phyloP scores from a whole-genome alignment of 2,797 vertebrate genomes.

The Mergus octosetaceus region DNA sequence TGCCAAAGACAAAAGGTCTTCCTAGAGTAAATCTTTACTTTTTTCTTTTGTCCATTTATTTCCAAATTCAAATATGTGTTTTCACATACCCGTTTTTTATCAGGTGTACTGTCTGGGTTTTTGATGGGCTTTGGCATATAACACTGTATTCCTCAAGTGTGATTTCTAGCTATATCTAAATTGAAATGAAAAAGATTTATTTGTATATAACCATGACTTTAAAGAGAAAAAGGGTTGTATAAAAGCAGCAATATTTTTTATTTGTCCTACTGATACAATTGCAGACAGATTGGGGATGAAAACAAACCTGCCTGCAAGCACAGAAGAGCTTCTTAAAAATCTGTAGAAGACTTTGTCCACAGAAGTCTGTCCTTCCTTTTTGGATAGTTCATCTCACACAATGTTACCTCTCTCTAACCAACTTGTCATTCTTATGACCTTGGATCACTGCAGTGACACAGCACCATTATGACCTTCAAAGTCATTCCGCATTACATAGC shows the following conservation, averaged over 20 bases:
- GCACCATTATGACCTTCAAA: not conserved
- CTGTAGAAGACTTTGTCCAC: not conserved
- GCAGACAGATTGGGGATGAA: not conserved
- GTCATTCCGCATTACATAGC: not conserved
- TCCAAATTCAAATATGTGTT: not conserved
- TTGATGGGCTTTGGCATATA: not conserved
- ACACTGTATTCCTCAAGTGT: not conserved
- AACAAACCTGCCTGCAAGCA: not conserved
- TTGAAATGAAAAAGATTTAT: not conserved
- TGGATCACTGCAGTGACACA: not conserved
- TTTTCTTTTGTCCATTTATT: not conserved
- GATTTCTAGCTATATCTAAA: not conserved
- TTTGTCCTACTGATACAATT: not conserved
- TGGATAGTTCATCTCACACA: not conserved
- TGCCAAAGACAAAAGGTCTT: not conserved
- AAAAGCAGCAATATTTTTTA: not conserved
- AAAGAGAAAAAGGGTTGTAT: not conserved
- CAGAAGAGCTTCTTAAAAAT: not conserved
- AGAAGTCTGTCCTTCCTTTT: not conserved
- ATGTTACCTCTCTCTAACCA: not conserved
- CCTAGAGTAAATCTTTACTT: not conserved
- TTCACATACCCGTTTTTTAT: not conserved
- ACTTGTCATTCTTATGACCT: not conserved
- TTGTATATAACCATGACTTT: not conserved
- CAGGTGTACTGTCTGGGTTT: not conserved